Evolutionary conservation across 2,113 vertebrate genomes (phyloP), one percentile per base, ranked within the genome.

Genomic region (Rhinoderma darwinii): DNA sequence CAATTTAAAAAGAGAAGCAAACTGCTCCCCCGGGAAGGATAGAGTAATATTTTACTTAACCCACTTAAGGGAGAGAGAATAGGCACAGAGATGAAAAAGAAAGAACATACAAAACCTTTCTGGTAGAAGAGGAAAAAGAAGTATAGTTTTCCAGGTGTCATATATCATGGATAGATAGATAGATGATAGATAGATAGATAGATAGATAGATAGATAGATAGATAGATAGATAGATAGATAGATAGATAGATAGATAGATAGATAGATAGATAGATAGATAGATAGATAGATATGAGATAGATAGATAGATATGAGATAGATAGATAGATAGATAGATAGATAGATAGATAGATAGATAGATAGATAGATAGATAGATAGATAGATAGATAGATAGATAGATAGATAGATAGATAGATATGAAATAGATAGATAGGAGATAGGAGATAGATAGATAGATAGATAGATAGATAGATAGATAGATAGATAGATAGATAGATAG

Each of bases 1-100:
- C 91, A 92, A 91, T 93, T 93, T 91, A 92, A 91, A 89, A 91
- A 90, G 89, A 89, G 89, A 89, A 79, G 90, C 88, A 90, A 91
- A 92, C 90, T 89, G 81, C 90, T 91, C 92, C 91, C 90, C 7
- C 1, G 92, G 86, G 92, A 83, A 61, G 54, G 39, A 68, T 82
- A 61, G 83, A 89, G 87, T 86, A 89, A 88, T 88, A 88, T 90
- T 91, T 91, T 89, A 84, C 85, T 88, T 83, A 37, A 87, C 90
- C 89, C 90, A 91, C 92, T 91, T 92, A 89, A 91, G 87, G 73
- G 88, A 84, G 47, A 87, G 88, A 88, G 83, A 50, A 89, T 63
- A 75, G 35, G 59, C 9, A 88, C 82, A 88, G 47, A 63, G 78
- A 18, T 72, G 66, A 77, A 88, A 84, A 59, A 83, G 89, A 79